These are phyloP conservation scores for Eupelmus urozonus DNA, from an alignment of 2,888 invertebrate species.

Conservation along the genomic window DNA sequence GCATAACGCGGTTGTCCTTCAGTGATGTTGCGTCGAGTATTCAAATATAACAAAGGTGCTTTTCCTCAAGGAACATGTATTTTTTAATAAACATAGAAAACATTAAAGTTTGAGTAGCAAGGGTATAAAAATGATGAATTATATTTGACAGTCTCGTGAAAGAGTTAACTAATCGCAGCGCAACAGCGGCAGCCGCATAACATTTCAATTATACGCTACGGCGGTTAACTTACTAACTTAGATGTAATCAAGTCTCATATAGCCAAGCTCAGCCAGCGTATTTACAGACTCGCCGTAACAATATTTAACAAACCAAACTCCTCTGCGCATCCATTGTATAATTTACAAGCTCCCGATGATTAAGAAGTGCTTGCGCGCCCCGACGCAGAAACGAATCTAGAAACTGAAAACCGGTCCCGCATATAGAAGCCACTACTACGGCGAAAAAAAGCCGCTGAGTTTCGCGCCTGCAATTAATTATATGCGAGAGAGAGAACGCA, in stretches of 20 bases:
- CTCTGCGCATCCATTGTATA: neutral
- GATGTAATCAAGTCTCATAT: neutral
- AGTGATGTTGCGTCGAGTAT: too few species aligned
- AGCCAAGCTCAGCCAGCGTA: neutral
- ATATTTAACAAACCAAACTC: neutral
- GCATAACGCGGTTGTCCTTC: too few species aligned
- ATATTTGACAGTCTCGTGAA: too few species aligned
- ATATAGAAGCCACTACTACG: too few species aligned
- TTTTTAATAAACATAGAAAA: too few species aligned
- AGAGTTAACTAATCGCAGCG: too few species aligned
- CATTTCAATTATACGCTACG: neutral
- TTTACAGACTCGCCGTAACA: slow-evolving; percentile 16
- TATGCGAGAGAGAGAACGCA: neutral
- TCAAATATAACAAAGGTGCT: too few species aligned
- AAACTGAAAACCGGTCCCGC: slow-evolving; percentile 12
- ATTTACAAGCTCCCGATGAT: slow-evolving; percentile 20
- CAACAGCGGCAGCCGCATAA: neutral
- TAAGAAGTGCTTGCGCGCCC: neutral
- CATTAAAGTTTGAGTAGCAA: too few species aligned
- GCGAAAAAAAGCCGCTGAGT: neutral
- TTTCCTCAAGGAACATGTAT: too few species aligned
- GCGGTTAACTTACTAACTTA: neutral
- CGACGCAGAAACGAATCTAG: neutral
- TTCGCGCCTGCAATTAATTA: slow-evolving; percentile 41
- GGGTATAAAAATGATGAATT: too few species aligned